Evolutionary conservation across 1,140 invertebrate genomes (phyloP).

Genomic region (Polypedilum vanderplanki): DNA sequence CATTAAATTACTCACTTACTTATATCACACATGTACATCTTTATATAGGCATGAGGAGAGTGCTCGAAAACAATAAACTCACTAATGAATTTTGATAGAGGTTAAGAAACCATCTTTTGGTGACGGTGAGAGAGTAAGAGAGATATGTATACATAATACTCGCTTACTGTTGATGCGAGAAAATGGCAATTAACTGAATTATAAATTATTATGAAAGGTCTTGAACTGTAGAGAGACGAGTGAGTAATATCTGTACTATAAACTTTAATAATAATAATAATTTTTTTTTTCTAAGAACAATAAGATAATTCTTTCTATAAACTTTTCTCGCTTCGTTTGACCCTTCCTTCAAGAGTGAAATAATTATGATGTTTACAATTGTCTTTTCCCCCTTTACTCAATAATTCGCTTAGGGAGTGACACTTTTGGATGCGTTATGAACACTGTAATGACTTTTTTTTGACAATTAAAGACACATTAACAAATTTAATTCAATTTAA

Average conservation of each 20-base stretch:
- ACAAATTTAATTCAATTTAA: conserved; percentile 28
- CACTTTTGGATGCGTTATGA: conserved; percentile 13
- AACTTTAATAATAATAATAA: neutral
- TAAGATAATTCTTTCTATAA: neutral
- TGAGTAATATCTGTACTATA: neutral
- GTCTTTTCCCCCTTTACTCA: neutral
- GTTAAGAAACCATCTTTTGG: neutral
- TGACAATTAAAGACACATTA: conserved; percentile 24
- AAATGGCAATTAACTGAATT: conserved; percentile 21
- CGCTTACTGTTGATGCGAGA: conserved; percentile 7
- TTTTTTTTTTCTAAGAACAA: neutral
- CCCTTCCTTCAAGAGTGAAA: neutral
- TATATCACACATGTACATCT: no score
- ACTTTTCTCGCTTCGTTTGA: neutral
- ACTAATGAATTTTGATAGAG: conserved; percentile 25
- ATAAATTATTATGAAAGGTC: conserved; percentile 27
- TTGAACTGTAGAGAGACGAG: neutral
- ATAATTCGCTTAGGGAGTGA: neutral
- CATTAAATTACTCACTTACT: no score
- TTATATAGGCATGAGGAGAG: no score
- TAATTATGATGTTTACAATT: neutral
- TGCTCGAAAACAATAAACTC: neutral
- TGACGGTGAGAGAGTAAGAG: neutral
- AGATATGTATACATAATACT: no score
- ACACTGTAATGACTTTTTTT: neutral